Evolutionary conservation across 2,797 vertebrate species (phyloP).

Genomic region (Mionectes olivaceus): DNA sequence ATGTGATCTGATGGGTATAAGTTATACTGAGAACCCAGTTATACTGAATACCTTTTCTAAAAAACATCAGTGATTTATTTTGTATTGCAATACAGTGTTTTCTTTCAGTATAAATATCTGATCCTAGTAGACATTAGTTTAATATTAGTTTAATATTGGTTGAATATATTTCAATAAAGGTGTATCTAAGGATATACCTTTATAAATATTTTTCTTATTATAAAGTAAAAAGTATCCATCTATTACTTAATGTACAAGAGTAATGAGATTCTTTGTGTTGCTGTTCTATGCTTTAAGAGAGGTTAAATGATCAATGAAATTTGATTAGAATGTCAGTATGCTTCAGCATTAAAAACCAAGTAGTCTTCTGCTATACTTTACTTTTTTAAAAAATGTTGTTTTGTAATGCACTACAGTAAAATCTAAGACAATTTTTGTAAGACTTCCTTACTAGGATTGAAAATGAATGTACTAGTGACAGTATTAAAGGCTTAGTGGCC

Average conservation of each 20-base stretch:
- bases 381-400: background rate
- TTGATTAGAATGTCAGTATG: background rate
- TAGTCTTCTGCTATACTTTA: background rate
- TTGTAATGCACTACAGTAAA: background rate
- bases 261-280: background rate
- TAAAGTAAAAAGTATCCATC: background rate
- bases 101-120: background rate
- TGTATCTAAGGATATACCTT: background rate
- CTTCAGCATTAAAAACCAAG: background rate
- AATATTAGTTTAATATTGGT: background rate
- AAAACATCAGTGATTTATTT: background rate
- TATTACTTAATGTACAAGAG: background rate
- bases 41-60: background rate
- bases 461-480: background rate
- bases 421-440: background rate
- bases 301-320: background rate
- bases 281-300: background rate
- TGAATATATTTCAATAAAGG: background rate
- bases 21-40: background rate
- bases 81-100: background rate
- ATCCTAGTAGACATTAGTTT: background rate
- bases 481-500: background rate
- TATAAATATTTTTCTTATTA: background rate
- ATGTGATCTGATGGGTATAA: background rate
- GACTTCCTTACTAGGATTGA: background rate